phyloP scores from a whole-genome alignment of 2,888 invertebrate genomes.

The Xestoiulus laeticollis region DNA sequence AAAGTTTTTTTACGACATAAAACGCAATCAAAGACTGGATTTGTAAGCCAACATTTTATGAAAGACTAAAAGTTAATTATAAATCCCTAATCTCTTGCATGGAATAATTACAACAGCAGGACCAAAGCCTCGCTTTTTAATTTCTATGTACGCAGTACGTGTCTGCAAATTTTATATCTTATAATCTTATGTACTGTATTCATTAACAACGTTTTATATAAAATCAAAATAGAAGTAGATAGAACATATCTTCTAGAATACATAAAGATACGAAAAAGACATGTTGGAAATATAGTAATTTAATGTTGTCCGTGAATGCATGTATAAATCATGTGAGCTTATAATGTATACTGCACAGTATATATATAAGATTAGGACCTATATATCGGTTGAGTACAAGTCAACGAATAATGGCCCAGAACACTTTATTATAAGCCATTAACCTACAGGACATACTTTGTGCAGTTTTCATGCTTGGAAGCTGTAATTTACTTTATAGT shows the following conservation, averaged over 20 bases:
- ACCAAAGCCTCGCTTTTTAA: neutral
- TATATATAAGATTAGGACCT: neutral
- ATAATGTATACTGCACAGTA: neutral
- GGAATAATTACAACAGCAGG: neutral
- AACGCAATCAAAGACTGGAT: neutral
- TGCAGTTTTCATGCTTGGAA: constrained; percentile 2
- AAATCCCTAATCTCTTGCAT: neutral
- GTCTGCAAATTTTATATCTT: neutral
- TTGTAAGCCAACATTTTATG: neutral
- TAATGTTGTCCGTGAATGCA: neutral
- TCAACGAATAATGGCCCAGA: neutral
- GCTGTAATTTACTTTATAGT: constrained; percentile 10
- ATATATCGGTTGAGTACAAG: neutral
- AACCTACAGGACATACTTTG: constrained; percentile 21
- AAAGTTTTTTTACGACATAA: neutral
- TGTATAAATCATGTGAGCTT: neutral
- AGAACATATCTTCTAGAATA: neutral
- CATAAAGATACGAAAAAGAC: neutral
- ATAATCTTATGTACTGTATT: neutral
- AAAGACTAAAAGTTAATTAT: neutral
- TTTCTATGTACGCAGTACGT: too few relatives aligned
- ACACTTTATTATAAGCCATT: constrained; percentile 23
- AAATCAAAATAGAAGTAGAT: neutral
- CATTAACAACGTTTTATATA: neutral
- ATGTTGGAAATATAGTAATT: neutral